phyloP scores from a whole-genome alignment of 2,888 invertebrate genomes.

The Tachystola acroxantha region DNA sequence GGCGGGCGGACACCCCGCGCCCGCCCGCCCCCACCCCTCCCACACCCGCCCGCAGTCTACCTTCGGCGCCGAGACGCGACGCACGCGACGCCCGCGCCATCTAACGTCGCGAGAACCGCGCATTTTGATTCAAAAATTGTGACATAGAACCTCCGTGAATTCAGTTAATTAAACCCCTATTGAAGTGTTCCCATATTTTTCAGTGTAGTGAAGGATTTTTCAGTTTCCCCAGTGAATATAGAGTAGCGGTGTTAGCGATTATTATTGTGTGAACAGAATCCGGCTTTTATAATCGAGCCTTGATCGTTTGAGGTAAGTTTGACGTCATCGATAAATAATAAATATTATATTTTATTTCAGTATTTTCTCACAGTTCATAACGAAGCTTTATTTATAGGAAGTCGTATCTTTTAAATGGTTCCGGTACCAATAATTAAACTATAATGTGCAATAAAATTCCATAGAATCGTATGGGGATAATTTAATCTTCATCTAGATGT shows the following conservation, averaged over 20 bases:
- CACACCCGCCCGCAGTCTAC: slow-evolving; percentile 48
- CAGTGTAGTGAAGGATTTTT: slow-evolving; percentile 8
- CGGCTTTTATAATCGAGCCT: slow-evolving; percentile 13
- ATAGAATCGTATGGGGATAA: no score
- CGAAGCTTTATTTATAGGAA: no score
- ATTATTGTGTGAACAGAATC: slow-evolving; percentile 19
- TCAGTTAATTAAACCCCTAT: slow-evolving; percentile 14
- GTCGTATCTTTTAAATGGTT: no score
- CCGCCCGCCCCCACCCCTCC: slow-evolving; percentile 24
- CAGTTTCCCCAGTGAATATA: slow-evolving; percentile 1
- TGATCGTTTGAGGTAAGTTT: slow-evolving; percentile 24
- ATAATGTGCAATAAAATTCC: no score
- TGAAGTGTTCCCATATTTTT: neutral
- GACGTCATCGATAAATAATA: slow-evolving; percentile 1
- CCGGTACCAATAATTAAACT: no score
- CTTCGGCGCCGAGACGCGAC: slow-evolving; percentile 19
- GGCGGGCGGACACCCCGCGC: slow-evolving; percentile 38
- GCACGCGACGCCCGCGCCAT: slow-evolving; percentile 15
- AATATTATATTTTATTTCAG: no score
- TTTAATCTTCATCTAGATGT: no score
- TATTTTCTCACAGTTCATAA: no score
- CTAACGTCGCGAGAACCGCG: slow-evolving; percentile 11
- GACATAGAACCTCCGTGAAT: slow-evolving; percentile 29
- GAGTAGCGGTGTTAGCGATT: slow-evolving; percentile 12
- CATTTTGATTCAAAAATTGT: slow-evolving; percentile 16